These are phyloP conservation scores for Mimachlamys varia DNA, from an alignment of 2,888 invertebrate species.

Conservation along the genomic window DNA sequence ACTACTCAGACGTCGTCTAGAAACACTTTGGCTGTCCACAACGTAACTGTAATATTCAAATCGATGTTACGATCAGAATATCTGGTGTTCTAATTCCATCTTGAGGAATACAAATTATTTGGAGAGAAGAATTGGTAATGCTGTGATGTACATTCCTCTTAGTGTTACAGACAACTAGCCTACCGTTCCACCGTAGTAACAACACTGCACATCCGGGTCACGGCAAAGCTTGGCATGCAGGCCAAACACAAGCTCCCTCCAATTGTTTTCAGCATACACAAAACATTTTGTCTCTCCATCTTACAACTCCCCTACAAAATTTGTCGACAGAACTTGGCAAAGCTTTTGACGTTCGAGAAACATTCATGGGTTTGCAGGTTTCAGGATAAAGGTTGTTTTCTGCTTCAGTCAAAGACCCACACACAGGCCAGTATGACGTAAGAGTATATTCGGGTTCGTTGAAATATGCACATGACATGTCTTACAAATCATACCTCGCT, in stretches of 20 bases:
- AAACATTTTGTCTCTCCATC: slow-evolving; percentile 34
- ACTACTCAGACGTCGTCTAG: not conserved
- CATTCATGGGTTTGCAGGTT: not conserved
- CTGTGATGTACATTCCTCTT: not conserved
- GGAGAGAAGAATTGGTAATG: not conserved
- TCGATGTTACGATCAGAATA: not conserved
- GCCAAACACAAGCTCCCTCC: slow-evolving; percentile 21
- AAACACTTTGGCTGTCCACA: slow-evolving; percentile 7
- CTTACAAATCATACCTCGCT: not conserved
- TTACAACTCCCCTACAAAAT: slow-evolving; percentile 3
- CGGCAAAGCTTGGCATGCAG: not conserved
- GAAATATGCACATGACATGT: slow-evolving; percentile 15
- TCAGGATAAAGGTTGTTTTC: not conserved
- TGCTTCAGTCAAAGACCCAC: not conserved
- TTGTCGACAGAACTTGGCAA: slow-evolving; percentile 27
- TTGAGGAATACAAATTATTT: slow-evolving; percentile 28
- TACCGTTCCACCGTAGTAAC: not conserved
- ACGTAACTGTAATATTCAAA: not conserved
- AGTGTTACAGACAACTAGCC: not conserved
- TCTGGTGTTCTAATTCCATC: slow-evolving; percentile 19
- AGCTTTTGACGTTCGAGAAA: not conserved
- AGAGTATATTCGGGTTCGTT: not conserved
- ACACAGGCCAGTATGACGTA: not conserved
- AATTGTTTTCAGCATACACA: slow-evolving; percentile 27
- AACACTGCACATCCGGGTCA: slow-evolving; percentile 25